Conservation (phyloP, 2,797 vertebrate species). For the Vireo griseus region DNA sequence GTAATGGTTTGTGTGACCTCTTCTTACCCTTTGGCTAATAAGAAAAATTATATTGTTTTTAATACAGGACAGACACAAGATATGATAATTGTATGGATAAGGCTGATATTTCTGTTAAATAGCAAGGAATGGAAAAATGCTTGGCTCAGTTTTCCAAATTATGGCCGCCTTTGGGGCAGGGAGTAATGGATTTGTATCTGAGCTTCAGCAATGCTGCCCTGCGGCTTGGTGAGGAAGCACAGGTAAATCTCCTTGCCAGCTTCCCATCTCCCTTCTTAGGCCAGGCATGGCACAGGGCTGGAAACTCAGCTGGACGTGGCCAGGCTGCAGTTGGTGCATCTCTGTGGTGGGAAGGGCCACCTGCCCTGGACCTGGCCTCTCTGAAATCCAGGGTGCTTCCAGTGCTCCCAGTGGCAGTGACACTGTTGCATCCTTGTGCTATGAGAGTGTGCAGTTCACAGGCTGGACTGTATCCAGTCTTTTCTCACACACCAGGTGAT, state of each 20-base stretch:
- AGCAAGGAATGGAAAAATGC: neutral
- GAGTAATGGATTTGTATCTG: neutral
- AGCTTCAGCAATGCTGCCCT: neutral
- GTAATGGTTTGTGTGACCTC: constrained; percentile 21
- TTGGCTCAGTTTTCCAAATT: neutral
- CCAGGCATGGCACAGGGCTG: neutral
- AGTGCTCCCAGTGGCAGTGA: accelerated
- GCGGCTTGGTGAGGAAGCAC: accelerated
- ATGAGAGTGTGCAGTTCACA: accelerated
- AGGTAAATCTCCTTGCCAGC: neutral
- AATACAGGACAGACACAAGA: neutral
- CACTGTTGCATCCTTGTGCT: neutral
- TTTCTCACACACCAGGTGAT: neutral
- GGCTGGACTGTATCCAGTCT: accelerated
- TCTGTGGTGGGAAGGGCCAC: neutral
- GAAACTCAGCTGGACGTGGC: accelerated
- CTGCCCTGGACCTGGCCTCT: no score
- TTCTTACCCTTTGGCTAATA: constrained; percentile 60
- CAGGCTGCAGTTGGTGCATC: neutral
- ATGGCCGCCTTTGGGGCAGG: neutral
- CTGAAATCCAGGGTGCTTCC: neutral
- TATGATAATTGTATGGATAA: neutral
- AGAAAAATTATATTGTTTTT: constrained; percentile 48
- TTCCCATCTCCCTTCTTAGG: neutral
- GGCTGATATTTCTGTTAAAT: neutral